These are phyloP conservation scores for Drosophila subsilvestris DNA, from an alignment of 2,888 invertebrate species.

Conservation along the genomic window DNA sequence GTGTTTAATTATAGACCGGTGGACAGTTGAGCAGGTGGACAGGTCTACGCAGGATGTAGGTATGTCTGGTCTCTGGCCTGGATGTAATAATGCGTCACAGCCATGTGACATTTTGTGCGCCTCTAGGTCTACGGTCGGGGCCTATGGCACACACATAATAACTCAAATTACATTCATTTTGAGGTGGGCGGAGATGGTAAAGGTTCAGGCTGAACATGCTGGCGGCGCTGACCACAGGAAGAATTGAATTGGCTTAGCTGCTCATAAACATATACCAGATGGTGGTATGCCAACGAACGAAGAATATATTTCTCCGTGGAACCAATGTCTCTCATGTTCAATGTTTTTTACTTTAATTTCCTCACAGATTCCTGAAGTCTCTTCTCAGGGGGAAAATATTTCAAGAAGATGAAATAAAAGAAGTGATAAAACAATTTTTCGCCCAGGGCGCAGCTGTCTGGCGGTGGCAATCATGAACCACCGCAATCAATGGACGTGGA, in stretches of 20 bases:
- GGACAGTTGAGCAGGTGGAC: background rate
- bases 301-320: too few species aligned
- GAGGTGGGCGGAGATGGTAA: background rate
- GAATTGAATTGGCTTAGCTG: background rate
- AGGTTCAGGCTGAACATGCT: background rate
- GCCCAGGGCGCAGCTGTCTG: conserved; percentile 2
- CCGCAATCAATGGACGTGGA: conserved; percentile 10
- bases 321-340: too few species aligned
- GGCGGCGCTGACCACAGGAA: background rate
- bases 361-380: too few species aligned
- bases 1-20: conserved; percentile 28
- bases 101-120: background rate
- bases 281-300: background rate
- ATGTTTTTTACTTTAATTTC: background rate
- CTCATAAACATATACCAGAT: background rate
- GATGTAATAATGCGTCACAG: background rate
- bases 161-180: conserved; percentile 9
- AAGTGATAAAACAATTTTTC: conserved; percentile 1
- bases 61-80: background rate
- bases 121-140: background rate
- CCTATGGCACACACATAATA: background rate
- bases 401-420: background rate
- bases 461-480: conserved; percentile 8
- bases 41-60: background rate
- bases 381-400: too few species aligned